phyloP scores from a whole-genome alignment of 2,113 vertebrate genomes.

The Hippocampus barbouri region DNA sequence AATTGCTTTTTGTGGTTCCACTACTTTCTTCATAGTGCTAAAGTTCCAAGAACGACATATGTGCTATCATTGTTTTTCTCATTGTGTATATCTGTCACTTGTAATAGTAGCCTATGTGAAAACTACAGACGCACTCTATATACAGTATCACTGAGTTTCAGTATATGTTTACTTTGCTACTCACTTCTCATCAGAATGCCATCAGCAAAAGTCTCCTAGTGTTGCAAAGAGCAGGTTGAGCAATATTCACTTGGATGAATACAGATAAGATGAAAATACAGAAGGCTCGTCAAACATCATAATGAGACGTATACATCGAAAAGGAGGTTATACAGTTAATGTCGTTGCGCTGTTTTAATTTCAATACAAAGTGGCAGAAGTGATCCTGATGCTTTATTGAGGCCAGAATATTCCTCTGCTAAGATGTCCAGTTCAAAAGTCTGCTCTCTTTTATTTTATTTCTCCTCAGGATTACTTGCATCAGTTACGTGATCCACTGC shows the following conservation, averaged over 20 bases:
- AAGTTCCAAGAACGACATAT: constrained; percentile 55
- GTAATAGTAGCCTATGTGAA: constrained; percentile 55
- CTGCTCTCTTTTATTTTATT: constrained; percentile 11
- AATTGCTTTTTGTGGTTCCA: constrained; percentile 65
- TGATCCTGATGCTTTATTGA: constrained; percentile 12
- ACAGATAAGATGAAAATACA: constrained; percentile 15
- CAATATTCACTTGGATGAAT: constrained; percentile 24
- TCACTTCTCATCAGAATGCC: constrained; percentile 26
- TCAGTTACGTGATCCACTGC: constrained; percentile 12
- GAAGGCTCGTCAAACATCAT: constrained; percentile 5
- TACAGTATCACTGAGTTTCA: constrained; percentile 48
- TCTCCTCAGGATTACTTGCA: constrained; percentile 23
- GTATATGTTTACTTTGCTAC: constrained; percentile 37
- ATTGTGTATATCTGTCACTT: constrained; percentile 41
- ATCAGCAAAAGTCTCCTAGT: constrained; percentile 33
- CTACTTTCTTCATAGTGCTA: constrained; percentile 62
- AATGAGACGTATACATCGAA: constrained; percentile 23
- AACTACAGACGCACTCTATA: constrained; percentile 59
- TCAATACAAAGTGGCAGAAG: constrained; percentile 24
- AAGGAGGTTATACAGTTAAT: constrained; percentile 14
- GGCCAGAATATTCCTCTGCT: constrained; percentile 3
- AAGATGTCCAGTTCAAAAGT: constrained; percentile 26
- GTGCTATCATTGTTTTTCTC: constrained; percentile 53
- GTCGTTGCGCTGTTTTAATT: constrained; percentile 6
- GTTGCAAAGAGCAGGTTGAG: constrained; percentile 13